Evolutionary conservation across 92 coral and sea anemone species (phyloP), one percentile per base, ranked within the genome.

Genomic region (Blastomussa wellsi): DNA sequence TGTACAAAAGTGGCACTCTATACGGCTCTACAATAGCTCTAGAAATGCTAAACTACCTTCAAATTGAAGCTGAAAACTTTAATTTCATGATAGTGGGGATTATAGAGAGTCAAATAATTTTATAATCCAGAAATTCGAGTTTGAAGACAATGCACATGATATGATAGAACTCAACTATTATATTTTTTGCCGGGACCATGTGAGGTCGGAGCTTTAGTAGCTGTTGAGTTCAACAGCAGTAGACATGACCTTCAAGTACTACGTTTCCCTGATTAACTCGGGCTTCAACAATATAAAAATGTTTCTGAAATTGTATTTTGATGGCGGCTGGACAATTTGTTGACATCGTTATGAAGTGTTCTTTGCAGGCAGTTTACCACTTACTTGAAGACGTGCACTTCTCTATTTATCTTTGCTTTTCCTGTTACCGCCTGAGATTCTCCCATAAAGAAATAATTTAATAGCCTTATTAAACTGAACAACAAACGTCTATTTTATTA

Each of bases 61-160:
- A 55, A 52, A 3, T 14, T 64, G 47, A 64, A 31, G 55, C 38
- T 7, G 17, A 79, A 13, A 7, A 14, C 38, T 65, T 72, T 5
- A 0, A 8, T n/a, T 66, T 81, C 24, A 6, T 49, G 36, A 1
- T 44, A 32, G 16, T 24, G 10, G 16, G 0, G n/a, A 26, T 69
- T 4, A 32, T 11, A 22, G 13, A 20, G 35, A 48, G 28, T 5
- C 5, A 22, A 49, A 36, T 24, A 0, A 1, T 48, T 68, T 41
- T 44, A 31, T 49, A 49, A 71, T 36, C 3, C 31, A 70, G 32
- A 81, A 81, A 70, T 68, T 66, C 1, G 38, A 28, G 36, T 72
- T 51, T 1, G 60, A 51, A 71, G 49, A 20, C 35, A 41, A 36
- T 72, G 71, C 86, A 82, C 79, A 78, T 82, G 86, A 70, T 31